phyloP scores from a whole-genome alignment of 2,888 invertebrate genomes.

The Pristionchus exspectatus region DNA sequence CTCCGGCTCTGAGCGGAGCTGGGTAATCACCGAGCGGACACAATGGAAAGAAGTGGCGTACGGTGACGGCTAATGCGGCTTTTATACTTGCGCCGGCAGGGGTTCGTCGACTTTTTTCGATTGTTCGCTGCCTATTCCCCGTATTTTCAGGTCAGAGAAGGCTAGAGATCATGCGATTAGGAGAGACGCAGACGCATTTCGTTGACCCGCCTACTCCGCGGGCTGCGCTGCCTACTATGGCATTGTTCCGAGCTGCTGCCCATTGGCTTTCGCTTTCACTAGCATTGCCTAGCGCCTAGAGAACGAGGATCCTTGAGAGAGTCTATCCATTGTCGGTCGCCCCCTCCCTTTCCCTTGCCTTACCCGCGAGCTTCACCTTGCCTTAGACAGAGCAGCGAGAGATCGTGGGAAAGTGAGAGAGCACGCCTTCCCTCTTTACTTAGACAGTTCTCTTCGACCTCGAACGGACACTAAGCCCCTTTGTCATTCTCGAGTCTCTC shows the following conservation, averaged over 20 bases:
- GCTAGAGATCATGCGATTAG: neutral
- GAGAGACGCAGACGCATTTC: neutral
- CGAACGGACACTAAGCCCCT: neutral
- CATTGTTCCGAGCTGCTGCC: neutral
- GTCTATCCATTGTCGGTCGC: neutral
- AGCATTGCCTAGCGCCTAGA: neutral
- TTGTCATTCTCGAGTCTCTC: neutral
- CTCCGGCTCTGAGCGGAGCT: neutral
- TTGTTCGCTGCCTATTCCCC: neutral
- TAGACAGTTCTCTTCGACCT: neutral
- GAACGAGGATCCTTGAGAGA: too few species aligned
- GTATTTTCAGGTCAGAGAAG: neutral
- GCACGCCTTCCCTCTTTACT: neutral
- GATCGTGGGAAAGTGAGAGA: neutral
- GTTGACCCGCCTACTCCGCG: too few species aligned
- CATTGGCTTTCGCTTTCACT: neutral
- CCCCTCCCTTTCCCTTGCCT: neutral
- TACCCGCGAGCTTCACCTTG: neutral
- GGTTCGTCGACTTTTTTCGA: conserved; percentile 37
- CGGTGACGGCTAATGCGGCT: neutral
- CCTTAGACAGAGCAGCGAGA: neutral
- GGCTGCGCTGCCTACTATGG: too few species aligned
- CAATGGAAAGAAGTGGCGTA: conserved; percentile 5
- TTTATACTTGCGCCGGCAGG: neutral
- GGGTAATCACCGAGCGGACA: neutral